Evolutionary conservation across 35 echinoderm and acorn worm species (phyloP), one percentile per base, ranked within the genome.

Genomic region (Heliocidaris erythrogramma): DNA sequence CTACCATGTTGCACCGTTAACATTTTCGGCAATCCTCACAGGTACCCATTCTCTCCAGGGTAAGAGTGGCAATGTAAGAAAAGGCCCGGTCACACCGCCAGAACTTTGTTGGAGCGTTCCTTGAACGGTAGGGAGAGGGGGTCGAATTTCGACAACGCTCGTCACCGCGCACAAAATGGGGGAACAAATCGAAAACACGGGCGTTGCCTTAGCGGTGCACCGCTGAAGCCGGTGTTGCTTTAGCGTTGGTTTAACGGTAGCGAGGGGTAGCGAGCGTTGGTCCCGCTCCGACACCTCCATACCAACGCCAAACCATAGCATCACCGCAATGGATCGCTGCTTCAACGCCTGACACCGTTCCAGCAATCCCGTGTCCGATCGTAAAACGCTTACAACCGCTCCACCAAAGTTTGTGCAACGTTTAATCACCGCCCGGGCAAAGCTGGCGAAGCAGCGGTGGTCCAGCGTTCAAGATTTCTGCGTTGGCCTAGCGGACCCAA

Each of bases 371-470:
- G 86, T 88, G 86, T 88, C 86, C 86, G 30, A 21, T 88, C 86
- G 86, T 30, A 88, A 88, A 88, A 88, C 86, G 86, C 86, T 88
- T 88, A 88, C 86, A 88, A 88, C 86, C 86, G 86, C 86, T 88
- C 86, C 86, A 88, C 86, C 86, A 88, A 88, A 88, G 86, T 88
- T 88, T 88, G 86, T 88, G 86, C 29, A 88, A 30, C 86, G 86
- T 88, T 88, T 35, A 88, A 88, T 88, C 86, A 88, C 24, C 86
- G 86, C 29, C 86, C 86, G 86, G 86, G 86, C 86, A 88, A 88
- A 71, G 61, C 61, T 71, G 61, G 61, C 61, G 61, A 71, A 71
- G 61, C 61, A 71, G 61, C 61, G 61, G 61, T 71, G 61, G 85
- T 86, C 85, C 85, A 86, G 85, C 85, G 13, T 86, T 86, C 85